A percentile compares a stretch with the other conserved stretches of the same genome.
phyloP scores from a whole-genome alignment of 2,113 vertebrate species.

The Paramormyrops kingsleyae region DNA sequence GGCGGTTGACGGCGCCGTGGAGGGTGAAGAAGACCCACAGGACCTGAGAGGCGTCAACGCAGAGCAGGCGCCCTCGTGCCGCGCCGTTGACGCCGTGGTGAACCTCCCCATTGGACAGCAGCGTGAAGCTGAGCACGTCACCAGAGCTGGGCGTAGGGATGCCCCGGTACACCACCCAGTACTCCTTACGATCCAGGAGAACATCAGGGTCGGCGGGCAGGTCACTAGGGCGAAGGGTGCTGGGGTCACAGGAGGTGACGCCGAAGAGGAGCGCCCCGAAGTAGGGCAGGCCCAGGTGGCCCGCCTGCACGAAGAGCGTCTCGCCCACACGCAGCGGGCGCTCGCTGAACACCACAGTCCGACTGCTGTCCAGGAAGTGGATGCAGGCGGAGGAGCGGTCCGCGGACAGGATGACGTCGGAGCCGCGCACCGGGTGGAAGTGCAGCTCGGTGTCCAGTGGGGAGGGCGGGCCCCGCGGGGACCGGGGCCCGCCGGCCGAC shows the following conservation, averaged over 20 bases:
- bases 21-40: slow-evolving; percentile 94
- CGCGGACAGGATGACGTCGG: slow-evolving; percentile 81
- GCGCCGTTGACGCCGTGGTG: slow-evolving; percentile 84
- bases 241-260: slow-evolving; percentile 90
- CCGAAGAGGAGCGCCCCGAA: slow-evolving; percentile 86
- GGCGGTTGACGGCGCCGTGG: slow-evolving; percentile 84
- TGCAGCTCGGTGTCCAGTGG: slow-evolving; percentile 83
- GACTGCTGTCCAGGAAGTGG: slow-evolving; percentile 83
- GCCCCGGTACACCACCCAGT: slow-evolving; percentile 90
- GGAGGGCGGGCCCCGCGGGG: slow-evolving; percentile 56
- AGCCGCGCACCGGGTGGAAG: slow-evolving; percentile 83
- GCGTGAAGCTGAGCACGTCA: slow-evolving; percentile 85
- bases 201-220: slow-evolving; percentile 86
- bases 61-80: slow-evolving; percentile 81
- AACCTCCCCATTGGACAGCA: slow-evolving; percentile 83
- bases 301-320: slow-evolving; percentile 85
- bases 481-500: slow-evolving; percentile 50
- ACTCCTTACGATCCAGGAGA: slow-evolving; percentile 93
- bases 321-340: slow-evolving; percentile 81
- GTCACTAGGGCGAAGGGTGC: slow-evolving; percentile 78
- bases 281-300: slow-evolving; percentile 81
- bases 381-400: slow-evolving; percentile 84
- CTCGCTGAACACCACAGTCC: slow-evolving; percentile 89
- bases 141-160: slow-evolving; percentile 77
- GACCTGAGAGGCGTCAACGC: slow-evolving; percentile 87